Evolutionary conservation across 1,140 invertebrate species (phyloP).

Genomic region (Apis laboriosa): DNA sequence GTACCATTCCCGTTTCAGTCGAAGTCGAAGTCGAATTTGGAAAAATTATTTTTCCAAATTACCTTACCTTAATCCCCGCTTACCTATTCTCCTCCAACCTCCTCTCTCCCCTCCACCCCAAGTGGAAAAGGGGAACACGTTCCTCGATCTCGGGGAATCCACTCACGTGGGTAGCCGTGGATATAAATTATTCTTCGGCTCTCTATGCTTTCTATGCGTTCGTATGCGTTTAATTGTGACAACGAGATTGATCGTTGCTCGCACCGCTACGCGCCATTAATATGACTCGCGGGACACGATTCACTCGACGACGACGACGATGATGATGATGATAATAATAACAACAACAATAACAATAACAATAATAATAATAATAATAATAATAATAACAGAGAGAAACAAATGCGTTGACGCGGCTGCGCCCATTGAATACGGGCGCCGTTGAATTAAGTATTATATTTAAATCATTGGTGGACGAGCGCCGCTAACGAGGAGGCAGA

Average conservation of each 20-base stretch:
- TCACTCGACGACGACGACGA: conserved; percentile 37
- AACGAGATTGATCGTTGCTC: conserved; percentile 59
- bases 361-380: no score
- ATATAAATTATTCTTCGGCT: conserved; percentile 55
- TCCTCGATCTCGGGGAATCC: background rate
- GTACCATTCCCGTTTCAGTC: no score
- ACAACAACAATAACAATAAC: no score
- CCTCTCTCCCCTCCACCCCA: no score
- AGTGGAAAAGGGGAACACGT: no score
- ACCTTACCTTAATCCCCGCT: no score
- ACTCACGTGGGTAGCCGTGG: conserved; percentile 40
- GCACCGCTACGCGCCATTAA: conserved; percentile 52
- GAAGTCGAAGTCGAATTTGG: no score
- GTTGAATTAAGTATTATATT: conserved; percentile 59
- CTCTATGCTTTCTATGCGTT: background rate
- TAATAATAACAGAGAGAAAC: conserved; percentile 43
- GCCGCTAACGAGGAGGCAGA: conserved; percentile 57
- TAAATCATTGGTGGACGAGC: conserved; percentile 54
- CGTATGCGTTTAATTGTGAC: conserved; percentile 57
- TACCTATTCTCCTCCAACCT: no score
- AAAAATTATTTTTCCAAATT: no score
- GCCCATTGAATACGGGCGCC: conserved; percentile 27
- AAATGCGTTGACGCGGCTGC: background rate
- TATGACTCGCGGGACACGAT: conserved; percentile 51
- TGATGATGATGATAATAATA: no score